Base-by-base conservation (phyloP, 2,113 vertebrate genomes). In the Sander lucioperca region DNA sequence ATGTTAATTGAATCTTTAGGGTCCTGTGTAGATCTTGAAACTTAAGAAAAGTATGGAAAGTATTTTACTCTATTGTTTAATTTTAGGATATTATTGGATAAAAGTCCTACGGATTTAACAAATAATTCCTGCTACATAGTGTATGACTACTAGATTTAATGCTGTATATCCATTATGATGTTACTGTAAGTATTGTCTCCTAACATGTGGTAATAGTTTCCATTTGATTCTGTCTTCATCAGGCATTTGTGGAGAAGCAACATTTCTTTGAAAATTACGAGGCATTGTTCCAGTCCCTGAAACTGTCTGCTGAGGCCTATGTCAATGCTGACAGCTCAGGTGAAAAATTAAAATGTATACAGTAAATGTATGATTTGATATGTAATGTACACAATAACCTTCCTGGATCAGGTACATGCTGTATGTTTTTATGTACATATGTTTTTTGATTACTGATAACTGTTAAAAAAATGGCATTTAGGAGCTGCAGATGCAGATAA, bases 231-330 rank as follows among this genome's bases (percentile, higher is more conserved):
- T 85, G 16, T 83, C 39, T 87, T 83, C 87, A 88, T 89, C 86
- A 99, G 97, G 89, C 94, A 82, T 97, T 97, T 82, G 97, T 99
- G 91, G 97, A 99, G 92, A 97, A 96, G 30, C 97, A 96, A 75
- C 95, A 95, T 74, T 98, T 99, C 91, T 97, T 98, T 92, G 97
- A 97, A 57, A 97, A 97, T 43, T 98, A 97, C 56, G 97, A 99
- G 90, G 92, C 95, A 65, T 96, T 97, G 54, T 97, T 97, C 90
- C 95, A 97, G 91, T 96, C 96, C 65, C 89, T 99, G 93, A 98
- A 97, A 86, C 57, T 92, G 91, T 90, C 96, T 69, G 96, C 97
- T 73, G 97, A 99, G 87, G 93, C 95, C 83, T 99, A 97, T 14
- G 86, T 97, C 82, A 96, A 91, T 92, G 94, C 95, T 54, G 97